Evolutionary conservation across 2,888 invertebrate genomes (phyloP).

Genomic region (Acanthopleura granulata): DNA sequence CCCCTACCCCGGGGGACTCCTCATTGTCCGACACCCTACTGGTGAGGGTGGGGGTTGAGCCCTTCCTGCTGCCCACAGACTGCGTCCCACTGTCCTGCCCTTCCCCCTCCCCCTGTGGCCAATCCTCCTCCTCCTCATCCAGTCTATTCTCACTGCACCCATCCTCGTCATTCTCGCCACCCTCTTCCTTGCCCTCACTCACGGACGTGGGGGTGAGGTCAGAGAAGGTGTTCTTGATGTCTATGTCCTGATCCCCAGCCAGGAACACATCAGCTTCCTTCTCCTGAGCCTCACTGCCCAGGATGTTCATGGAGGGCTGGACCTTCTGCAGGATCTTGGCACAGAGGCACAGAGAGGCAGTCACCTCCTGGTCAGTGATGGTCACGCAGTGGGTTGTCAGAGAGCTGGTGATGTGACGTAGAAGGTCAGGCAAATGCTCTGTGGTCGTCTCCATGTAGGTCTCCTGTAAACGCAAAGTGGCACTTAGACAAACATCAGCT

Average conservation of each 20-base stretch:
- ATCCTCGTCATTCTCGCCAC: conserved; percentile 11
- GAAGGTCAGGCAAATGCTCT: conserved; percentile 82
- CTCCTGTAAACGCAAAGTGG: conserved; percentile 70
- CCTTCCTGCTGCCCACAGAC: no score
- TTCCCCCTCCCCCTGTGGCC: not conserved
- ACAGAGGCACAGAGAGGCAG: conserved; percentile 78
- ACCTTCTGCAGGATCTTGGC: conserved; percentile 82
- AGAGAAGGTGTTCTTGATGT: not conserved
- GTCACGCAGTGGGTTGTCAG: conserved; percentile 74
- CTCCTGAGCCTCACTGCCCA: conserved; percentile 22
- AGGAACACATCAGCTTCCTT: conserved; percentile 17
- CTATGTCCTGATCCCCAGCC: conserved; percentile 10
- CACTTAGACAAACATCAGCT: no score
- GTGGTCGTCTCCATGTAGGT: conserved; percentile 83
- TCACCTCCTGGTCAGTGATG: conserved; percentile 77
- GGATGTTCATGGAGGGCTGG: conserved; percentile 74
- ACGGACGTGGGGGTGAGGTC: not conserved
- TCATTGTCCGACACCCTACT: not conserved
- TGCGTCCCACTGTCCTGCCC: no score
- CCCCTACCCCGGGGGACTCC: not conserved
- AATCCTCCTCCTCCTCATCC: conserved; percentile 14
- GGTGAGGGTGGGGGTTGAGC: not conserved
- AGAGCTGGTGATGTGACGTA: conserved; percentile 78
- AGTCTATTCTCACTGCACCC: conserved; percentile 16
- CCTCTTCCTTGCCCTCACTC: not conserved